Evolutionary conservation across 2,888 invertebrate genomes (phyloP), one percentile per base, ranked within the genome.

Genomic region (Drosophila atripex): DNA sequence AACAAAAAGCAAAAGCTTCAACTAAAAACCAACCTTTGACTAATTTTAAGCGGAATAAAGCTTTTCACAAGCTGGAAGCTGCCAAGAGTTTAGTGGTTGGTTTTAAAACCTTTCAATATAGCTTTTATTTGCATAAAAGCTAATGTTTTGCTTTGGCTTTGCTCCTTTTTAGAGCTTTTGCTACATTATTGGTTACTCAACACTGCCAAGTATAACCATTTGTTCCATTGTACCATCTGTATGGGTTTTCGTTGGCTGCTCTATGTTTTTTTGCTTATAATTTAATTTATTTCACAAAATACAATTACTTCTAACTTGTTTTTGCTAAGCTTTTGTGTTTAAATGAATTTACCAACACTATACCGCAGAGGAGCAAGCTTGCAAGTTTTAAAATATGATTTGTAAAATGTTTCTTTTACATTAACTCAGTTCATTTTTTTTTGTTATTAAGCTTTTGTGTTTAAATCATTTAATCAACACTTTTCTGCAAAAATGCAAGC

Each of bases 61-160:
- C 39, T 16, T 41, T 41, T 7, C n/a, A 2, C 2, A 18, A 41
- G 9, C 39, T 47, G 14, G 9, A 11, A 38, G 21, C 39, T 28
- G 14, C 11, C 12, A 9, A 23, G 14, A 16, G 56, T 58, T 51
- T 52, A 70, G 66, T 74, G 69, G 69, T 18, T 41, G 18, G 1
- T 41, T 41, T 41, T 41, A 41, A 18, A 16, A 18, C 35, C 18
- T 41, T 41, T 41, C 16, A 0, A 11, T 4, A 1, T 0, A 41
- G 18, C 39, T 41, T 41, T n/a, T 16, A 11, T 18, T 41, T 18
- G 16, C 39, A 41, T 41, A 18, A 41, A 41, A 41, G 39, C 18
- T 41, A 18, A 41, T 41, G 39, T 18, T 35, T 35, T 35, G n/a
- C 35, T 35, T n/a, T 14, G 35, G 35, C 6, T 35, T 35, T n/a